Base-by-base conservation (phyloP, 2,113 vertebrate genomes). In the Mormyrus lacerda region DNA sequence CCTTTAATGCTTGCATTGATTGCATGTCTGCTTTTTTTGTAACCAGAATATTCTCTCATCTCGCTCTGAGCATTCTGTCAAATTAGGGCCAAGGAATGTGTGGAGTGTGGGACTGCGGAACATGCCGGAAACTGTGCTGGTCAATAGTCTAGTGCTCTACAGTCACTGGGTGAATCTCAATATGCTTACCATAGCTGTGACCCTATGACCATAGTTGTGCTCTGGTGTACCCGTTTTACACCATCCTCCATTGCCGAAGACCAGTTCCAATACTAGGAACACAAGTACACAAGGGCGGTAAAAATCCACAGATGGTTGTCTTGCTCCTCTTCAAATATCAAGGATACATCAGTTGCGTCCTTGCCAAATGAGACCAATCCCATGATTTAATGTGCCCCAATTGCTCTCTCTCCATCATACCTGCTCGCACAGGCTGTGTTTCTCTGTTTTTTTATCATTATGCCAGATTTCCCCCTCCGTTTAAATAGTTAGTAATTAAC, bases 21-120 rank as follows among this genome's bases (percentile, higher is more conserved):
- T 95, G 89, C 90, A 19, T 88, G 89, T 91, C 93, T 90, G 90
- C 91, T 93, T 93, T 92, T 93, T 91, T 51, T 51, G 15, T 51
- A 19, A 47, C 44, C 8, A 35, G 76, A 45, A 51, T 35, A 45
- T 90, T 93, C 93, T 94, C 93, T 94, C 93, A 93, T 96, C 94
- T 95, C 90, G 89, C 85, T 93, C 85, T 93, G 94, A 95, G 95
- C 95, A 94, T 95, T 94, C 94, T 95, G 95, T 95, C 95, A 95
- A 76, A 94, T 91, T 91, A 93, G 93, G 92, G 93, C 95, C 94
- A 93, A 91, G 91, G 91, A 31, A 91, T 94, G 91, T 91, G 92
- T 85, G 94, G 92, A 90, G 94, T 89, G 53, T 55, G 53, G 88
- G 90, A 92, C 94, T 90, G 93, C 92, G 9, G 82, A 91, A 86